Evolutionary conservation across 37 sponge, comb jelly and placozoan species (phyloP).

Genomic region (Agelas oroides): DNA sequence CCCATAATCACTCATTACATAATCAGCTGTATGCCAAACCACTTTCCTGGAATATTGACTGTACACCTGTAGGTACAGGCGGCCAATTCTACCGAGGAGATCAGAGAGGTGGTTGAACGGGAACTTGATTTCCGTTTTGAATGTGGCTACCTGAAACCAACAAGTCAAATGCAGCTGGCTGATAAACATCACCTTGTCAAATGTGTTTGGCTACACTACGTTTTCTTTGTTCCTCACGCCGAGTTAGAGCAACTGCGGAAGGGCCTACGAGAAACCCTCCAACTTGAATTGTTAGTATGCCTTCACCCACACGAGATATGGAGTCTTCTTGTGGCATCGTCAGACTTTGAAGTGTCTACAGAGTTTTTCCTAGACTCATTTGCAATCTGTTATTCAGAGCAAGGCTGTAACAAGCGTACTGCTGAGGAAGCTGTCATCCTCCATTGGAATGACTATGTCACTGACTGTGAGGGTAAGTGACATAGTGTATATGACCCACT

Average conservation of each 20-base stretch:
- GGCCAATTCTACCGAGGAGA: too few relatives aligned
- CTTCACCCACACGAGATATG: neutral
- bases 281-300: neutral
- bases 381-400: constrained; percentile 1
- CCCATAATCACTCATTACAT: too few relatives aligned
- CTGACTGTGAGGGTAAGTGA: neutral
- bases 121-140: constrained; percentile 18
- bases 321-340: constrained; percentile 12
- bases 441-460: constrained; percentile 31
- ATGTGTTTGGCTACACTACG: constrained; percentile 32
- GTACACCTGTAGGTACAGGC: too few relatives aligned
- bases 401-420: constrained; percentile 25
- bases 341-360: constrained; percentile 3
- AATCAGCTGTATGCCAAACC: too few relatives aligned
- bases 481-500: neutral
- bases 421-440: constrained; percentile 29
- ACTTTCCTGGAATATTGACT: too few relatives aligned
- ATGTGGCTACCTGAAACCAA: constrained; percentile 33
- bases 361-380: constrained; percentile 2
- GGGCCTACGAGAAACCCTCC: constrained; percentile 40
- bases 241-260: constrained; percentile 18
- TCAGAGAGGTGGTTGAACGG: neutral
- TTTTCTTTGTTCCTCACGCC: constrained; percentile 28
- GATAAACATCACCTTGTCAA: constrained; percentile 8
- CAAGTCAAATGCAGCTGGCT: neutral